These are phyloP conservation scores for Holacanthus passer DNA, from an alignment of 2,113 vertebrate genomes.

Conservation along the genomic window DNA sequence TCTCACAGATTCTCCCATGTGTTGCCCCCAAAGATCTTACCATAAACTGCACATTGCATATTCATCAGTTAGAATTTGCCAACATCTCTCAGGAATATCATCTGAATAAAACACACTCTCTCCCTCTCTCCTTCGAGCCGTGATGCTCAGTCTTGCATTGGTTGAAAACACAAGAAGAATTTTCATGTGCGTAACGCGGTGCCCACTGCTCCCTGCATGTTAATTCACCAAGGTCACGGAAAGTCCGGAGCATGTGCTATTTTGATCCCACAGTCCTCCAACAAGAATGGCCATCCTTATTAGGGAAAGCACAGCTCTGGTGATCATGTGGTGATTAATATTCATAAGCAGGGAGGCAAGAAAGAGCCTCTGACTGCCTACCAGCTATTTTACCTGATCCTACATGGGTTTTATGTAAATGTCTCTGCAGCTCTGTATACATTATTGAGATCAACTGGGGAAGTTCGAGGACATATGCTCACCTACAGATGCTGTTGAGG, in stretches of 20 bases:
- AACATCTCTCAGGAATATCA: slow-evolving; percentile 48
- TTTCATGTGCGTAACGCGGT: slow-evolving; percentile 25
- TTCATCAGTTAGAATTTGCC: slow-evolving; percentile 52
- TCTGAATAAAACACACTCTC: slow-evolving; percentile 28
- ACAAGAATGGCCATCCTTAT: slow-evolving; percentile 46
- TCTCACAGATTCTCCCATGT: slow-evolving; percentile 21
- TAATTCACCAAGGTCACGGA: slow-evolving; percentile 66
- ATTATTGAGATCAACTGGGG: slow-evolving; percentile 68
- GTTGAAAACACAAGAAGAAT: slow-evolving; percentile 42
- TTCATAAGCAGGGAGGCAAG: slow-evolving; percentile 61
- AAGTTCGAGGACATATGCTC: slow-evolving; percentile 57
- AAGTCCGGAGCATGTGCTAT: slow-evolving; percentile 44
- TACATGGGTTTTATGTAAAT: slow-evolving; percentile 73
- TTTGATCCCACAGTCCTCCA: slow-evolving; percentile 53
- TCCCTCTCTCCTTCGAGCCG: slow-evolving; percentile 14
- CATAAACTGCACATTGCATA: slow-evolving; percentile 61
- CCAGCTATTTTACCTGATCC: slow-evolving; percentile 65
- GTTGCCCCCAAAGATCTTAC: slow-evolving; percentile 29
- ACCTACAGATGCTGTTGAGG: slow-evolving; percentile 54
- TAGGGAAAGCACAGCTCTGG: slow-evolving; percentile 37
- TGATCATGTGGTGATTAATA: slow-evolving; percentile 71
- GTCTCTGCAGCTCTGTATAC: slow-evolving; percentile 56
- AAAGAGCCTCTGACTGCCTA: slow-evolving; percentile 42
- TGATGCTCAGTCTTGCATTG: slow-evolving; percentile 21
- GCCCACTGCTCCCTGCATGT: slow-evolving; percentile 53